These are phyloP conservation scores for Sinella curviseta DNA, from an alignment of 1,140 invertebrate species.

Conservation along the genomic window DNA sequence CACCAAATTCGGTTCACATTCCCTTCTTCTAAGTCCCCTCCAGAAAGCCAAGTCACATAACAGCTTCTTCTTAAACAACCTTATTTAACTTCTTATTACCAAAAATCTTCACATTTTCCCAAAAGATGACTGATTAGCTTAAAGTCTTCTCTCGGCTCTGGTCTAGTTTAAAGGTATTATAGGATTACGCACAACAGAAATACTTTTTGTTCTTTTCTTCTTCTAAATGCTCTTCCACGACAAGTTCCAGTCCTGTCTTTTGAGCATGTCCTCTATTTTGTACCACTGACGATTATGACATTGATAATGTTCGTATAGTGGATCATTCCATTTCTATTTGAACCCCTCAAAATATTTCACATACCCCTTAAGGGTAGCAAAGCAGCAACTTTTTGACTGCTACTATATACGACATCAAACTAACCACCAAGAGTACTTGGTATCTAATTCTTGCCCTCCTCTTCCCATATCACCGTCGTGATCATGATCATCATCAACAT, in stretches of 20 bases:
- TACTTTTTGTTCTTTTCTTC: not conserved
- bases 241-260: not conserved
- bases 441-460: not conserved
- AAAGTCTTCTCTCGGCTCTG: not conserved
- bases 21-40: not conserved
- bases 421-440: not conserved
- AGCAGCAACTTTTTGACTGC: not conserved
- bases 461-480: not conserved
- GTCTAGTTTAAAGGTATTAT: slow-evolving; percentile 3
- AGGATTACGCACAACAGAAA: not conserved
- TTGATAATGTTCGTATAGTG: not conserved
- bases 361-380: not conserved
- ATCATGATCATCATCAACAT: not conserved
- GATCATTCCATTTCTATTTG: not conserved
- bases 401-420: no score
- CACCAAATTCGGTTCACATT: not conserved
- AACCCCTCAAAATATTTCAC: not conserved
- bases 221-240: no score
- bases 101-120: not conserved
- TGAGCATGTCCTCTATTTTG: no score
- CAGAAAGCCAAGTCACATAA: not conserved
- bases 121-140: not conserved
- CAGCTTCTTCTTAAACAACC: not conserved
- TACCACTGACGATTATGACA: slow-evolving; percentile 5
- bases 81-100: not conserved